Percentiles rank a stretch among this genome's conserved stretches.
These are phyloP conservation scores for Grapholita molesta DNA, from an alignment of 1,140 invertebrate species.

Conservation along the genomic window DNA sequence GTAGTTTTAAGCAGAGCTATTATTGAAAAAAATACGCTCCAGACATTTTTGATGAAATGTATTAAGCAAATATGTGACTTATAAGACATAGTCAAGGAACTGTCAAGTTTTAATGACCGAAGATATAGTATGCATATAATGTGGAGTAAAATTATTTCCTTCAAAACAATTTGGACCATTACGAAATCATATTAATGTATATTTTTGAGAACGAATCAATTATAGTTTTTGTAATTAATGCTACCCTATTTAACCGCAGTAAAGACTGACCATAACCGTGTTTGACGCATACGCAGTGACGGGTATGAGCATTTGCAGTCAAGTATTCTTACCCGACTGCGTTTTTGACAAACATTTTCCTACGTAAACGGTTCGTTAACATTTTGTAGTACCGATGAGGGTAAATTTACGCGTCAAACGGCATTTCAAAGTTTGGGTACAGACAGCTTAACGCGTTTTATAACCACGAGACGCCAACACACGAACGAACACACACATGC, in stretches of 20 bases:
- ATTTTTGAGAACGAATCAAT: too few species aligned
- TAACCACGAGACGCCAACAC: conserved; percentile 44
- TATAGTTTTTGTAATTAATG: too few species aligned
- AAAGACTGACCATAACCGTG: too few species aligned
- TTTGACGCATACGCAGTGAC: too few species aligned
- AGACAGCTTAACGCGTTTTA: neutral
- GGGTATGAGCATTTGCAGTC: too few species aligned
- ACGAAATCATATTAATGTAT: too few species aligned
- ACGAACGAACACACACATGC: conserved; percentile 34
- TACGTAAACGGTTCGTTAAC: neutral
- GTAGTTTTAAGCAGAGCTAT: neutral
- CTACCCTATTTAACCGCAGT: too few species aligned
- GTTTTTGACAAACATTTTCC: neutral
- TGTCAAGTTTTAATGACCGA: neutral
- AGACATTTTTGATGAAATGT: neutral
- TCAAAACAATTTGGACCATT: neutral
- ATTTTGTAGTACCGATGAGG: neutral
- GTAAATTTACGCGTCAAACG: neutral
- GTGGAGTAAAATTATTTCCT: neutral
- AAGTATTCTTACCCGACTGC: too few species aligned
- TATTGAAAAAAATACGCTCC: neutral
- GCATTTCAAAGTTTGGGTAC: neutral
- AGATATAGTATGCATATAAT: neutral
- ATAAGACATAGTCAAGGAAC: neutral
- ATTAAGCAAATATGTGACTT: neutral